Evolutionary conservation across 2,888 invertebrate species (phyloP).

Genomic region (Polyommatus icarus): DNA sequence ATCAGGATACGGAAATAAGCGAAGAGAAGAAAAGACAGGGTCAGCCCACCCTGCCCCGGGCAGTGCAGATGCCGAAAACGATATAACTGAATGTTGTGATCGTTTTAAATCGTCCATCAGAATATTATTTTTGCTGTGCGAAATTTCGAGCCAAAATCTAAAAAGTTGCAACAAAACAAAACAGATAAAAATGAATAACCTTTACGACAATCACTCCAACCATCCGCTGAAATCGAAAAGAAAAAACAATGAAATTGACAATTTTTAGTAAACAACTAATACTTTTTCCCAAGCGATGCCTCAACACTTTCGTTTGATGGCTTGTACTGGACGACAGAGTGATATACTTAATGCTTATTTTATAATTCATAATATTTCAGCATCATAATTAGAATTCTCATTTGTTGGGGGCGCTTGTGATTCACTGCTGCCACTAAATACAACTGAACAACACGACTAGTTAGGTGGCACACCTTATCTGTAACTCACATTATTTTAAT

Average conservation of each 20-base stretch:
- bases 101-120: not conserved
- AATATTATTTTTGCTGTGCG: not conserved
- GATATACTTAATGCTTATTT: not conserved
- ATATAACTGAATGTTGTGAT: not conserved
- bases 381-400: not conserved
- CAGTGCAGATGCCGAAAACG: too few species aligned
- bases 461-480: slow-evolving; percentile 20
- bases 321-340: not conserved
- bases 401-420: slow-evolving; percentile 3
- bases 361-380: not conserved
- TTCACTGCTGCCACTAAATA: slow-evolving; percentile 6
- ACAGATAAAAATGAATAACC: not conserved
- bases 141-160: slow-evolving; percentile 12
- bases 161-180: slow-evolving; percentile 10
- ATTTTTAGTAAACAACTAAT: not conserved
- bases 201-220: slow-evolving; percentile 1
- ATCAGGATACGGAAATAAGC: too few species aligned
- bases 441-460: slow-evolving; percentile 12
- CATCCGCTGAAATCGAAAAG: not conserved
- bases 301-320: not conserved
- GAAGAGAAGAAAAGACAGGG: too few species aligned
- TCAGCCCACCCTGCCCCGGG: too few species aligned
- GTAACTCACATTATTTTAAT: slow-evolving; percentile 30
- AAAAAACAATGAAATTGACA: not conserved
- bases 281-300: not conserved